A percentile compares a stretch with the other conserved stretches of the same genome.
Conservation (phyloP, 2,888 invertebrate species). For the Ormyrus labotus region DNA sequence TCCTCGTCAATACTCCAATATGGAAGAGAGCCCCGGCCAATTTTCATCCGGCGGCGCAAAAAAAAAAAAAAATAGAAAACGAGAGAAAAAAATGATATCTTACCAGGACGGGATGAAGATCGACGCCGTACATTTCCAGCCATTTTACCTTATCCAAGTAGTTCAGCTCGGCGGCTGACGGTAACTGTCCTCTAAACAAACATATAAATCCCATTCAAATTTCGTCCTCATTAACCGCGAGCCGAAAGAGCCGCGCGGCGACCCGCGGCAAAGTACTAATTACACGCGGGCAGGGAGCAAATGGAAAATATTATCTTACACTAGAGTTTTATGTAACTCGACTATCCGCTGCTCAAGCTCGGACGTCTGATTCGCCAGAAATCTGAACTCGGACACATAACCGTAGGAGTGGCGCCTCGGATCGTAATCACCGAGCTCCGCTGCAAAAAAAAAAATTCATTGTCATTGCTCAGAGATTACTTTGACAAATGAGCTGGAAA, state of each 20-base stretch:
- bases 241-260: too few species aligned
- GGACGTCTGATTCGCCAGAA: slow-evolving; percentile 93
- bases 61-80: background rate
- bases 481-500: slow-evolving; percentile 20
- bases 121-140: slow-evolving; percentile 99
- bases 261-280: too few species aligned
- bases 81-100: slow-evolving; percentile 3
- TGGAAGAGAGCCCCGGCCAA: background rate
- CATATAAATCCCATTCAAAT: background rate
- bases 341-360: slow-evolving; percentile 92
- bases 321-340: slow-evolving; percentile 91
- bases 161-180: slow-evolving; percentile 94
- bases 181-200: slow-evolving; percentile 86
- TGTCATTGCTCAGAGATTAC: slow-evolving; percentile 23
- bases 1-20: slow-evolving; percentile 2
- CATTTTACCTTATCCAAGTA: slow-evolving; percentile 98
- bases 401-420: slow-evolving; percentile 90
- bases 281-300: too few species aligned
- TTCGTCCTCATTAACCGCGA: too few species aligned
- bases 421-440: slow-evolving; percentile 97
- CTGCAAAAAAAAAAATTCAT: slow-evolving; percentile 77
- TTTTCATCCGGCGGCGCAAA: background rate
- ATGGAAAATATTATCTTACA: slow-evolving; percentile 78
- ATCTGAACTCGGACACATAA: slow-evolving; percentile 96
- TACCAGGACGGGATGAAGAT: slow-evolving; percentile 96